phyloP scores from a whole-genome alignment of 23 tunicate genomes.

The Clavelina lepadiformis region DNA sequence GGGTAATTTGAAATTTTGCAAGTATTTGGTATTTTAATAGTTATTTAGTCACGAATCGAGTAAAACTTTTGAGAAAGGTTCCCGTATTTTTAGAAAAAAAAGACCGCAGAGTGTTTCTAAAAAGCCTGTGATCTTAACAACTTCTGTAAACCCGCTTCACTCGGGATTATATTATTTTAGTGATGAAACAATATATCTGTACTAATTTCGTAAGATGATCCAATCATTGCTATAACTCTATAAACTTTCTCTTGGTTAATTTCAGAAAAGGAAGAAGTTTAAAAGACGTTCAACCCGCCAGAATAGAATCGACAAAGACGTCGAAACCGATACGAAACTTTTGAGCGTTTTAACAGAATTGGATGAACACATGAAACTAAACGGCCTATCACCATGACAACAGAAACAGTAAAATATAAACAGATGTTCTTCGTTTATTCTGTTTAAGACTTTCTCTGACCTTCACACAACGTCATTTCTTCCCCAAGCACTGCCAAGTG shows the following conservation, averaged over 20 bases:
- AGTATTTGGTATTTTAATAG: neutral
- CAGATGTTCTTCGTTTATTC: too few relatives aligned
- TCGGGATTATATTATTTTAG: too few relatives aligned
- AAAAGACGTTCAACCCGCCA: slow-evolving; percentile 29
- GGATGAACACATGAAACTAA: slow-evolving; percentile 20
- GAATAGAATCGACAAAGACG: slow-evolving; percentile 14
- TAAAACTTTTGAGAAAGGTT: too few relatives aligned
- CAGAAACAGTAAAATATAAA: too few relatives aligned
- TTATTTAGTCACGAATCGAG: too few relatives aligned
- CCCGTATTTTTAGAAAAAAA: too few relatives aligned
- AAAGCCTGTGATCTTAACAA: too few relatives aligned
- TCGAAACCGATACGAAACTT: slow-evolving; percentile 25
- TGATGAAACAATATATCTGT: neutral
- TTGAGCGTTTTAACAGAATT: slow-evolving; percentile 6
- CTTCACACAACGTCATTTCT: too few relatives aligned
- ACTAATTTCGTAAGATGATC: neutral
- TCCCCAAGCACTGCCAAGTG: too few relatives aligned
- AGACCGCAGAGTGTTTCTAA: neutral
- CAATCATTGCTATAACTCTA: neutral
- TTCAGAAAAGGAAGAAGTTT: slow-evolving; percentile 11
- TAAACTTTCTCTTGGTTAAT: neutral
- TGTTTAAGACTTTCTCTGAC: too few relatives aligned
- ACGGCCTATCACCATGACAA: slow-evolving; percentile 23
- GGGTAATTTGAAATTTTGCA: too few relatives aligned
- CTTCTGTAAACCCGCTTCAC: too few relatives aligned